These are phyloP conservation scores for Muricea muricata DNA, from an alignment of 92 coral and sea anemone species.

Conservation along the genomic window DNA sequence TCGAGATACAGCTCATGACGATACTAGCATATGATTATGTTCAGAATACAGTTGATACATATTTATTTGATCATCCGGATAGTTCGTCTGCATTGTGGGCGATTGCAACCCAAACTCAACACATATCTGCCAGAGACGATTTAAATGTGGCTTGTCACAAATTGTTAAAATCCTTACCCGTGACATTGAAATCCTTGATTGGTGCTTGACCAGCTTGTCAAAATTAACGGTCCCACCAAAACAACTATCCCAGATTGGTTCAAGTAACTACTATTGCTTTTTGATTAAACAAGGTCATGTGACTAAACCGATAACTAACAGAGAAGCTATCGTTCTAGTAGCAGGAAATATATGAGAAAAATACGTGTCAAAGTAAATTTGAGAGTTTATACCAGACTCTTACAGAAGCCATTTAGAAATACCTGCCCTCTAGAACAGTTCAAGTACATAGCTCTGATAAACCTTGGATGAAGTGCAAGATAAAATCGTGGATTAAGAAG, in stretches of 20 bases:
- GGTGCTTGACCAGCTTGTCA: conserved; percentile 29
- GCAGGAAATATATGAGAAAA: conserved; percentile 8
- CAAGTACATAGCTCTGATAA: conserved; percentile 19
- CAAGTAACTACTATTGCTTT: conserved; percentile 58
- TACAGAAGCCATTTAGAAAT: conserved; percentile 35
- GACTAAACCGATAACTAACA: conserved; percentile 18
- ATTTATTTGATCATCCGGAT: no score
- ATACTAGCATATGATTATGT: no score
- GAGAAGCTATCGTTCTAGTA: neutral
- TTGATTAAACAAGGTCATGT: conserved; percentile 28
- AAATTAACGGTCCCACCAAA: conserved; percentile 7
- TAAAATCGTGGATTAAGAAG: conserved; percentile 48
- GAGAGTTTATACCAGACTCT: neutral
- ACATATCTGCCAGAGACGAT: conserved; percentile 38
- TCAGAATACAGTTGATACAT: no score
- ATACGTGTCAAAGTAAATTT: no score
- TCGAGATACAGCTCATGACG: neutral
- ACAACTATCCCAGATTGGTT: conserved; percentile 59
- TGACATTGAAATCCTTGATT: conserved; percentile 58
- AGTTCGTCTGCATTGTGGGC: no score
- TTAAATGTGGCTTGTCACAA: conserved; percentile 48
- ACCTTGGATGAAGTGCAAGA: conserved; percentile 22
- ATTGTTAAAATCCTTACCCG: conserved; percentile 53
- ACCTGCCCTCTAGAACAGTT: conserved; percentile 46
- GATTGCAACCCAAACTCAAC: neutral